phyloP scores from a whole-genome alignment of 2,888 invertebrate species.

The Rhamnusium bicolor region DNA sequence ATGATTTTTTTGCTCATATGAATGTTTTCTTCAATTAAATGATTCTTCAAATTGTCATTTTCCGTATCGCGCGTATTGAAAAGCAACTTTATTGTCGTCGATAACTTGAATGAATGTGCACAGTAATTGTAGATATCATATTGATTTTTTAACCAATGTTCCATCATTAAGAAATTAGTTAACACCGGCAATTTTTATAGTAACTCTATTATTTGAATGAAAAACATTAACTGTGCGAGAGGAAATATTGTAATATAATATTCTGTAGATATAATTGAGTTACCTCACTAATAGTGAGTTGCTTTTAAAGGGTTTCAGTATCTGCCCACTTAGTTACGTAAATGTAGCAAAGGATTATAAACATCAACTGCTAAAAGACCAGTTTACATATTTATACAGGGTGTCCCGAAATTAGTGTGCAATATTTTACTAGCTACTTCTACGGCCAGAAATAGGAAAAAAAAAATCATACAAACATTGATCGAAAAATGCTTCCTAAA shows the following conservation, averaged over 20 bases:
- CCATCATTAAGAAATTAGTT: constrained; percentile 44
- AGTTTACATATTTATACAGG: too few species aligned
- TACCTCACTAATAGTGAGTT: background rate
- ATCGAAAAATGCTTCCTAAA: too few species aligned
- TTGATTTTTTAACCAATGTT: constrained; percentile 56
- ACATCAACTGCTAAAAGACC: background rate
- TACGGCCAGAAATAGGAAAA: too few species aligned
- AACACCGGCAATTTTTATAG: background rate
- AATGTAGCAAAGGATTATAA: background rate
- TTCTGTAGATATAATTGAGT: constrained; percentile 11
- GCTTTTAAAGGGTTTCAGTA: constrained; percentile 20
- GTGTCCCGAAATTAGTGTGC: too few species aligned
- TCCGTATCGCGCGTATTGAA: constrained; percentile 45
- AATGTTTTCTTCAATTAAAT: constrained; percentile 44
- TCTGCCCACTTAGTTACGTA: background rate
- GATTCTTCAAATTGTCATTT: constrained; percentile 39
- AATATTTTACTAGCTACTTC: too few species aligned
- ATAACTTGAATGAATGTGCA: constrained; percentile 48
- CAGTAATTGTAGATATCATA: constrained; percentile 53
- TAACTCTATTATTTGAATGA: background rate
- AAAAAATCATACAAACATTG: too few species aligned
- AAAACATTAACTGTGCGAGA: background rate
- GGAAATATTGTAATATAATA: background rate
- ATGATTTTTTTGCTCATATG: too few species aligned
- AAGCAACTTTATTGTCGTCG: constrained; percentile 47